Evolutionary conservation across 2,113 vertebrate genomes (phyloP).

Genomic region (Sprattus sprattus): DNA sequence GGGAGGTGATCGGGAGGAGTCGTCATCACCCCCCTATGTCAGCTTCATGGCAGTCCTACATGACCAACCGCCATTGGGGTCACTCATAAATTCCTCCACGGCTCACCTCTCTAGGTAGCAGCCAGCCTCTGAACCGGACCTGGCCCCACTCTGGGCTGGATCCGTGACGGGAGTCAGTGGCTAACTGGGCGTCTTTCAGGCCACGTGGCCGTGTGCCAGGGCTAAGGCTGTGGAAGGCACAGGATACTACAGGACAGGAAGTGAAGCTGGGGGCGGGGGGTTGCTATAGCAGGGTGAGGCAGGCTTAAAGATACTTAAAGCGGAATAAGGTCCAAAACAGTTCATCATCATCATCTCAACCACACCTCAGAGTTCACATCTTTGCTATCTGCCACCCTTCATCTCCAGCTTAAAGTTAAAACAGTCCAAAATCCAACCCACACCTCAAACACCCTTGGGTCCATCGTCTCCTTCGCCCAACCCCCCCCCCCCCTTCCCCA

Average conservation of each 20-base stretch:
- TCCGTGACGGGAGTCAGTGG: background rate
- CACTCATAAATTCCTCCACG: conserved; percentile 19
- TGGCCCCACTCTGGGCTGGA: background rate
- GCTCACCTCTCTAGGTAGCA: background rate
- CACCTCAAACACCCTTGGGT: background rate
- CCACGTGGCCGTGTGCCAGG: background rate
- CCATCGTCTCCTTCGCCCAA: background rate
- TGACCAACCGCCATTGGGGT: background rate
- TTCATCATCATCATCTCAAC: background rate
- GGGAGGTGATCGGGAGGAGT: background rate
- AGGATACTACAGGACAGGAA: background rate
- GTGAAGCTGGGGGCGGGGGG: background rate
- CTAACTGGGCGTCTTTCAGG: background rate
- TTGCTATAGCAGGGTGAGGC: background rate
- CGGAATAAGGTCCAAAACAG: background rate
- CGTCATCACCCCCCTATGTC: background rate
- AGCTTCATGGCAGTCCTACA: background rate
- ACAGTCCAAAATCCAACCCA: background rate
- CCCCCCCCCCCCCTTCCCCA: background rate
- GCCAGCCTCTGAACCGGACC: background rate
- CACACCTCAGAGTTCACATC: background rate
- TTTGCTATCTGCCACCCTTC: background rate
- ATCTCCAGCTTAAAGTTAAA: background rate
- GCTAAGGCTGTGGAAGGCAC: conserved; percentile 1
- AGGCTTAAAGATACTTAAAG: background rate